Conservation (phyloP, 1,140 invertebrate genomes). For the Bombus sibiricus region DNA sequence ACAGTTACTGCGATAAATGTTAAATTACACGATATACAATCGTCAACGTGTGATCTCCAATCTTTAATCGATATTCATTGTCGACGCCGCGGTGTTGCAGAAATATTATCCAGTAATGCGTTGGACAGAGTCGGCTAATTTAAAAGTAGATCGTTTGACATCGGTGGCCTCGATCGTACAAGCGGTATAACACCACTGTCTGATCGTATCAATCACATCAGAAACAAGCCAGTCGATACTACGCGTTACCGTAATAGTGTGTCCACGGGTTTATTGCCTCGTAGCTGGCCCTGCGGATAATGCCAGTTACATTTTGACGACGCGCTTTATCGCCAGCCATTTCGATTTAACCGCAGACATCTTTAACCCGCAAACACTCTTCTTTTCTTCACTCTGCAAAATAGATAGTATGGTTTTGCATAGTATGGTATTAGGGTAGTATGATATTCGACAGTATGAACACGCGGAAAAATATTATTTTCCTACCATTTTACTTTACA, state of each 20-base stretch:
- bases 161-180: not conserved
- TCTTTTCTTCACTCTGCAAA: not conserved
- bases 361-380: not conserved
- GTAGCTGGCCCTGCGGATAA: constrained; percentile 1
- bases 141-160: constrained; percentile 11
- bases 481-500: not conserved
- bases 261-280: constrained; percentile 27
- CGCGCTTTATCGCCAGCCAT: not conserved
- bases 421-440: no score
- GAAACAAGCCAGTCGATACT: constrained; percentile 21
- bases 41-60: not conserved
- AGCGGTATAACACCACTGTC: not conserved
- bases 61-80: not conserved
- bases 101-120: not conserved
- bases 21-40: not conserved
- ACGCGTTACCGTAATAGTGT: constrained; percentile 22
- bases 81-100: not conserved
- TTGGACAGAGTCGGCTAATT: not conserved
- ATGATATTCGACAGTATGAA: no score
- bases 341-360: not conserved
- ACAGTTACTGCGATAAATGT: no score
- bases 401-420: no score
- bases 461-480: not conserved
- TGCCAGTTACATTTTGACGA: constrained; percentile 25
- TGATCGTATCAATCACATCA: constrained; percentile 26